Evolutionary conservation across 2,888 invertebrate species (phyloP), one percentile per base, ranked within the genome.

Genomic region (Ophion obscuratus): DNA sequence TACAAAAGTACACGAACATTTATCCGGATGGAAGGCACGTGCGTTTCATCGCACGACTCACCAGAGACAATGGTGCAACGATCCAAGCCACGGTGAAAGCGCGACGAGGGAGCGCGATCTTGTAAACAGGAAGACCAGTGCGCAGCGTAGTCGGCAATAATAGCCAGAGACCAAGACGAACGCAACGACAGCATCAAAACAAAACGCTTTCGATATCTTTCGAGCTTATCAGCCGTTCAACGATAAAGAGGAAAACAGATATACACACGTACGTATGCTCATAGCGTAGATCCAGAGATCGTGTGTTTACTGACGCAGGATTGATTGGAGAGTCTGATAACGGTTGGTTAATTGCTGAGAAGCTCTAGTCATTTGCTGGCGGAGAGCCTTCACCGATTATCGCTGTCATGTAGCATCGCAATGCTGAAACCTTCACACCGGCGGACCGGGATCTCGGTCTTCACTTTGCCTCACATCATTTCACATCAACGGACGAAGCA

Each of bases 51-150:
- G 81, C 68, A 61, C 53, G 62, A 82, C 36, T 57, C 53, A 76
- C 76, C 27, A 68, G 82, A 77, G 76, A 82, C 76, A 76, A 82
- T 76, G 70, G 82, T 62, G 47, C 36, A 76, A 70, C 70, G 70
- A 57, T 70, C 44, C 24, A 68, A 71, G 57, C 53, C 71, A 82
- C 36, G 76, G 82, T 82, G 82, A 82, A 82, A 82, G 82, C 76
- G 82, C 70, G 82, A 82, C 81, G 40, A 27, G 71, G 76, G 64
- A 40, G 17, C 57, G 77, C 82, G 76, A 77, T 40, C 70, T 71
- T 53, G 76, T 71, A 82, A 82, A 77, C 75, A 68, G 83, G 77
- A 78, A 83, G 78, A 74, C 67, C 17, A 53, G 17, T 47, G 4
- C 27, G 36, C 83, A 59, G 44, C 53, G 64, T 44, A 78, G 57